Base-by-base conservation (phyloP, 2,113 vertebrate species). In the Lophotis ruficrista region DNA sequence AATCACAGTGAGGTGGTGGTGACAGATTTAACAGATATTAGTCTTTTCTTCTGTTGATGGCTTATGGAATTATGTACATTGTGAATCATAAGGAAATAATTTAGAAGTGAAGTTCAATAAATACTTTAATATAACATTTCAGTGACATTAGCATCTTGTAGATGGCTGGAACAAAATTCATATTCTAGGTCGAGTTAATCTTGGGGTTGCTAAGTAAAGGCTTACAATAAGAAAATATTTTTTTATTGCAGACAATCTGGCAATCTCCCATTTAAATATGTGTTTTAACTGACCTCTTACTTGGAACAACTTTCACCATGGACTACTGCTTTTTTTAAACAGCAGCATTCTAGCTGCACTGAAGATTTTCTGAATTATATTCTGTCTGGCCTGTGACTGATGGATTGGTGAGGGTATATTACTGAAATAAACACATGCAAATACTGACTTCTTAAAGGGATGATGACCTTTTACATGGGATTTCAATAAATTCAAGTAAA, bases 391-490 rank as follows among this genome's bases (percentile, higher is more conserved):
- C 20, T 70, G 28, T 62, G 61, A 47, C 43, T 51, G 61, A 89
- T n/a, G 48, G 48, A 43, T 87, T 83, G 61, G 33, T 54, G 72
- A 75, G 77, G 35, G 11, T 47, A 3, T 45, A 60, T 41, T 87
- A 58, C 15, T 72, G 77, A 88, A 95, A 86, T 64, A 79, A 93
- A 92, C 25, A 75, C 35, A 61, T 82, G 72, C 54, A 91, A 82
- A 94, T 81, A 80, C 47, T 30, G 23, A 19, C 25, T 94, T 95
- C 61, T 82, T 92, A 83, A 92, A 87, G 16, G 47, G 9, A 54
- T 48, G 14, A 38, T 89, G 87, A 92, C 80, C 62, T 95, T 96
- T 96, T 77, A 78, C 33, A 45, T 9, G 14, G 24, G 64, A 92
- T 85, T 91, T 92, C 50, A 83, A 37, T 61, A 89, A 72, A 94